phyloP scores from a whole-genome alignment of 2,888 invertebrate genomes.

The Epirrhoe tristata region DNA sequence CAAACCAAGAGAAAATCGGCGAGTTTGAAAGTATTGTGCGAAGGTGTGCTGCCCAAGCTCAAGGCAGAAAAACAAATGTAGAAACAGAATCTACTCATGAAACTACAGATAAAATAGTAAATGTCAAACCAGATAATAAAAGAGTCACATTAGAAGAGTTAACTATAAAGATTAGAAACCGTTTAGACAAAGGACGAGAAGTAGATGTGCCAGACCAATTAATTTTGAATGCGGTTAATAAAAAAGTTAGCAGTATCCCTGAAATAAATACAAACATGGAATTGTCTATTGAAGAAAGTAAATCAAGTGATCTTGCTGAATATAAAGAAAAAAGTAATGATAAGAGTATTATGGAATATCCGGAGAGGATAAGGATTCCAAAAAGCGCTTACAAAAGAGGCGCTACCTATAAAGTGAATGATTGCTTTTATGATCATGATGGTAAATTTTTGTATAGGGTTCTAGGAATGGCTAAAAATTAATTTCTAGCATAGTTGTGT shows the following conservation, averaged over 20 bases:
- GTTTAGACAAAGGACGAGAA: conserved; percentile 63
- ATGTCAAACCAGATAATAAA: conserved; percentile 51
- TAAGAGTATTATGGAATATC: conserved; percentile 70
- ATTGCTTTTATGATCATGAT: conserved; percentile 93
- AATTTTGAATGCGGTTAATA: conserved; percentile 58
- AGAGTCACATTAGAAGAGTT: conserved; percentile 72
- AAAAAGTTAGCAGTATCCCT: conserved; percentile 38
- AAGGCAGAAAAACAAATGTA: conserved; percentile 18
- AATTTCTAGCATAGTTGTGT: conserved; percentile 27
- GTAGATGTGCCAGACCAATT: conserved; percentile 68
- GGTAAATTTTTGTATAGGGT: conserved; percentile 92
- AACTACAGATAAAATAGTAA: conserved; percentile 24
- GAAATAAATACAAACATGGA: conserved; percentile 59
- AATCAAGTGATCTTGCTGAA: conserved; percentile 51
- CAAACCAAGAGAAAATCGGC: conserved; percentile 63
- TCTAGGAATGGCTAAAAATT: conserved; percentile 84
- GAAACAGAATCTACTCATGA: conserved; percentile 20
- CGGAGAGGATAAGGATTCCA: conserved; percentile 89
- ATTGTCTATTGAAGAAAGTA: conserved; percentile 44
- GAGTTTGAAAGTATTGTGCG: conserved; percentile 81
- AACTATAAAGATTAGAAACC: conserved; percentile 63
- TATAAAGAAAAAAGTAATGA: conserved; percentile 54
- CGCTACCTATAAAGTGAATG: conserved; percentile 90
- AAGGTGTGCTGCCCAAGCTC: conserved; percentile 66
- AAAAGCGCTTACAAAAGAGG: conserved; percentile 86